phyloP scores from a whole-genome alignment of 2,797 vertebrate genomes.

The Phataginus tricuspis region DNA sequence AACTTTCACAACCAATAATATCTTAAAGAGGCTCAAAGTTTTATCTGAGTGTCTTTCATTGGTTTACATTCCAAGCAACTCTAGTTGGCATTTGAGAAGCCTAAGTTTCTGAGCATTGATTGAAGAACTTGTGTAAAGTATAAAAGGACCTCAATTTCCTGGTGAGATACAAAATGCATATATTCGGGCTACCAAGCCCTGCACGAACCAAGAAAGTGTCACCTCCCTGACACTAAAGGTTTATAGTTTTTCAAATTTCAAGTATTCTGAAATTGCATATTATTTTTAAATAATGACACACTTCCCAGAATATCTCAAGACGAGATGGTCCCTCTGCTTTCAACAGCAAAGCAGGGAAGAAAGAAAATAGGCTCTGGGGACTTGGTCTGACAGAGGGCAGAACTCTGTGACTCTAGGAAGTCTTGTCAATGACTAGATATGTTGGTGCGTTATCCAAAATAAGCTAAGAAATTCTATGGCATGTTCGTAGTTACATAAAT shows the following conservation, averaged over 20 bases:
- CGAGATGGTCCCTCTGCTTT: constrained; percentile 4
- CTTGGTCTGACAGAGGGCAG: background rate
- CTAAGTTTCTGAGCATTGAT: background rate
- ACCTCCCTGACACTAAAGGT: constrained; percentile 18
- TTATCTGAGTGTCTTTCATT: background rate
- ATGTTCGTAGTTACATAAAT: background rate
- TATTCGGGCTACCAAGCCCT: background rate
- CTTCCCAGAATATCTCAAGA: constrained; percentile 29
- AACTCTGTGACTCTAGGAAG: constrained; percentile 2
- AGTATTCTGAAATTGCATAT: constrained; percentile 53
- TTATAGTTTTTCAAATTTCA: constrained; percentile 56
- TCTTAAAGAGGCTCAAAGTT: constrained; percentile 20
- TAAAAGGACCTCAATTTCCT: constrained; percentile 46
- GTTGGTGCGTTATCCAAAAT: constrained; percentile 39
- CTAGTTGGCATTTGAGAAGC: constrained; percentile 50
- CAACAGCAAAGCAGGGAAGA: background rate
- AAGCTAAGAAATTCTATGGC: constrained; percentile 40
- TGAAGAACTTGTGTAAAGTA: constrained; percentile 34
- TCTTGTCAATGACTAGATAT: background rate
- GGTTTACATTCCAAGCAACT: constrained; percentile 44
- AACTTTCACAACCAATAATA: constrained; percentile 30
- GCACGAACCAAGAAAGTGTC: background rate
- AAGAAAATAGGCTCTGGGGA: constrained; percentile 33
- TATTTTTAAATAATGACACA: constrained; percentile 49
- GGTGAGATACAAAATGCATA: constrained; percentile 44